phyloP scores from a whole-genome alignment of 92 coral and sea anemone species.

The Palythoa grandis region DNA sequence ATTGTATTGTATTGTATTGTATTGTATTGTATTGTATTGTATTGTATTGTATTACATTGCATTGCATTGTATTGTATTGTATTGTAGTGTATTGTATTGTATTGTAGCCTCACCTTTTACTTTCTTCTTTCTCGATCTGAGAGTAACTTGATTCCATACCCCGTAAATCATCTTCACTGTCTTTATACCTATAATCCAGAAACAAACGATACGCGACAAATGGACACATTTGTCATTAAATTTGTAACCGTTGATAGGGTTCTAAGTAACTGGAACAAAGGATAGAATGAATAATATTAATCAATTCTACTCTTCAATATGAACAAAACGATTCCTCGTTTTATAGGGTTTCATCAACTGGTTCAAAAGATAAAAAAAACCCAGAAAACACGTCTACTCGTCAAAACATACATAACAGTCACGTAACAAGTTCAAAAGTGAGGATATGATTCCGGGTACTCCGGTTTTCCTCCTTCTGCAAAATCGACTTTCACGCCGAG shows the following conservation, averaged over 20 bases:
- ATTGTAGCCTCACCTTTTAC: conserved; percentile 65
- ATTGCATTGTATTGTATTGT: too few species aligned
- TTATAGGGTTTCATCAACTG: too few species aligned
- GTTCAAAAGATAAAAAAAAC: too few species aligned
- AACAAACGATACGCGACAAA: neutral
- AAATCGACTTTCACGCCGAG: neutral
- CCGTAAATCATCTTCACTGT: conserved; percentile 70
- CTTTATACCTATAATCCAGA: conserved; percentile 54
- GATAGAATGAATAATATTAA: neutral
- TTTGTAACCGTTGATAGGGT: neutral
- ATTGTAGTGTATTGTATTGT: too few species aligned
- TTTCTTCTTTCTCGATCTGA: conserved; percentile 91
- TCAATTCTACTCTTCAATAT: neutral
- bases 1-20: neutral
- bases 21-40: too few species aligned
- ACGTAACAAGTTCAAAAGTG: neutral
- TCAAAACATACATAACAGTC: too few species aligned
- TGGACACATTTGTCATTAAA: neutral
- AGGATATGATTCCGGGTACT: neutral
- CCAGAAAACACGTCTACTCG: too few species aligned
- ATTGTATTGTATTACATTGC: too few species aligned
- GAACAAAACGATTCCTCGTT: too few species aligned
- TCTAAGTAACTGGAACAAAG: neutral
- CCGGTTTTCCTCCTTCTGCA: too few species aligned
- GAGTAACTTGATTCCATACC: conserved; percentile 87